These are phyloP conservation scores for Philotrypesis tridentata DNA, from an alignment of 1,140 invertebrate species.

Conservation along the genomic window DNA sequence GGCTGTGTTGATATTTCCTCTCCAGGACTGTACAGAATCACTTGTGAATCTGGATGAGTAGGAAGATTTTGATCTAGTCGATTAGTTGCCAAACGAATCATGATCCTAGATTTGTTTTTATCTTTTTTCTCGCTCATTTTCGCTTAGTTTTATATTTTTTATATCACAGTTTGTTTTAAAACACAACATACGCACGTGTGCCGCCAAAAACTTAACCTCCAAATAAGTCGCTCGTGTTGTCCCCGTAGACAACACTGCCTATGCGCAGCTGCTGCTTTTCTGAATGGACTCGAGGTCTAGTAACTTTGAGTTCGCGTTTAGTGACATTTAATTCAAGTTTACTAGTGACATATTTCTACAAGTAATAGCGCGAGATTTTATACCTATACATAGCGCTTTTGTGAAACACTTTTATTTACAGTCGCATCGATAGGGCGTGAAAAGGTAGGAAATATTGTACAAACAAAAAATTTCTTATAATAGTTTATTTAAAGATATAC, in stretches of 20 bases:
- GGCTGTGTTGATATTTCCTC: conserved; percentile 87
- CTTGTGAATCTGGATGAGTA: conserved; percentile 73
- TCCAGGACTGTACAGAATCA: conserved; percentile 88
- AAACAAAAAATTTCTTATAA: neutral
- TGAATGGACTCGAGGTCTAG: neutral
- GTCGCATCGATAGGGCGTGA: no score
- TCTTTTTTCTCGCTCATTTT: conserved; percentile 32
- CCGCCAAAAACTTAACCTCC: neutral
- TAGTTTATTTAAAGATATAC: neutral
- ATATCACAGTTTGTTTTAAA: neutral
- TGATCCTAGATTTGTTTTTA: conserved; percentile 61
- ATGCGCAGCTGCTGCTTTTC: neutral
- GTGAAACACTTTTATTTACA: no score
- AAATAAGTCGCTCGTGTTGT: no score
- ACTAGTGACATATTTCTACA: neutral
- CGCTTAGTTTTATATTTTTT: neutral
- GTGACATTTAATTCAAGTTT: neutral
- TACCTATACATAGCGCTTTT: no score
- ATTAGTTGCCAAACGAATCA: conserved; percentile 70
- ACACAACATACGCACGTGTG: neutral
- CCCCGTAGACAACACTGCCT: no score
- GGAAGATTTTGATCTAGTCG: conserved; percentile 75
- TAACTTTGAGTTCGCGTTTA: neutral
- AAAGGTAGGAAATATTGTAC: neutral
- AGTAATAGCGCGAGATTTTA: no score